Conservation (phyloP, 1,140 invertebrate species). For the Heliconius hermathena region DNA sequence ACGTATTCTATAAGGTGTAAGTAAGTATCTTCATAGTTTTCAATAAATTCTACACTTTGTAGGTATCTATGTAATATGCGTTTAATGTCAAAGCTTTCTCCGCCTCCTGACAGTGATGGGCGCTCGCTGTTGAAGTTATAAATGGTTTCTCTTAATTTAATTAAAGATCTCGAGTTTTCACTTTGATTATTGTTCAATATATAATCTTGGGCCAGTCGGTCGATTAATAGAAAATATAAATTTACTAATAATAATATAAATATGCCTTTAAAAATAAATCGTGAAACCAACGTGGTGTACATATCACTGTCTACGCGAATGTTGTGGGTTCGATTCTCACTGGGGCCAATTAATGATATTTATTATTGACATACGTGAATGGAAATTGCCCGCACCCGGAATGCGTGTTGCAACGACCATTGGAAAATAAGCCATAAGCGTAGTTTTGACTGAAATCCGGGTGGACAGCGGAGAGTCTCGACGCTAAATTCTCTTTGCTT, state of each 20-base stretch:
- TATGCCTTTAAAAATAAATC: no score
- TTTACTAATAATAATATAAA: no score
- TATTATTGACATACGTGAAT: no score
- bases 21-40: neutral
- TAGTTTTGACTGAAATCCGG: no score
- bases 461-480: no score
- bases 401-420: no score
- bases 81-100: constrained; percentile 34
- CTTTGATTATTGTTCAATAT: constrained; percentile 17
- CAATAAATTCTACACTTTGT: constrained; percentile 1
- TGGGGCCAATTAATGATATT: no score
- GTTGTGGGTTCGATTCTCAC: no score
- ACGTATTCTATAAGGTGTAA: no score
- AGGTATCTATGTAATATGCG: neutral
- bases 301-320: neutral
- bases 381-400: no score
- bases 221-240: neutral
- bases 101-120: constrained; percentile 36
- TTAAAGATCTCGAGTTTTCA: constrained; percentile 23
- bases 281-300: neutral
- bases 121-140: constrained; percentile 34
- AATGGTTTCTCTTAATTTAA: constrained; percentile 40
- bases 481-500: no score
- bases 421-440: no score
- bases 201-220: neutral